These are phyloP conservation scores for Geophilus truncorum DNA, from an alignment of 2,888 invertebrate genomes.

Conservation along the genomic window DNA sequence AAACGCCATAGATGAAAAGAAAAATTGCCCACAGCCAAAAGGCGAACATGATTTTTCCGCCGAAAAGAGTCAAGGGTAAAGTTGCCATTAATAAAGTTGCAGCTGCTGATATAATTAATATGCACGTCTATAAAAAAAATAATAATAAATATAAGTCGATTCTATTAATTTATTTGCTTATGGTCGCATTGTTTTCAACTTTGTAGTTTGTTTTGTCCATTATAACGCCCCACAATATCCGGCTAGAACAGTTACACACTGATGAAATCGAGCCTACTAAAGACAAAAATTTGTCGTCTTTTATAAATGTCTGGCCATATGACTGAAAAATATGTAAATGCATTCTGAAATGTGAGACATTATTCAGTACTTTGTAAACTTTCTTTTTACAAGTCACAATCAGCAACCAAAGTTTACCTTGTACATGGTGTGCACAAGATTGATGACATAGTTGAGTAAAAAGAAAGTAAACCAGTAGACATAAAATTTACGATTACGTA, in stretches of 20 bases:
- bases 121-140: constrained; percentile 40
- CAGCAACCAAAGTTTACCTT: too few relatives aligned
- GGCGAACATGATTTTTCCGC: constrained; percentile 44
- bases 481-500: constrained; percentile 44
- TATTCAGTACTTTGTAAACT: too few relatives aligned
- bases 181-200: too few relatives aligned
- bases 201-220: constrained; percentile 50
- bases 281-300: constrained; percentile 52
- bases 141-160: neutral
- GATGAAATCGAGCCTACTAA: constrained; percentile 51
- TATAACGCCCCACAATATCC: constrained; percentile 51
- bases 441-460: constrained; percentile 44
- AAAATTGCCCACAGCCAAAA: constrained; percentile 47
- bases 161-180: too few relatives aligned
- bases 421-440: constrained; percentile 48
- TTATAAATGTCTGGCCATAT: constrained; percentile 51
- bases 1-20: constrained; percentile 46
- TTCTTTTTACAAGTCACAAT: too few relatives aligned
- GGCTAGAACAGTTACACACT: constrained; percentile 50
- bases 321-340: neutral
- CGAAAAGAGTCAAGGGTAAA: constrained; percentile 41
- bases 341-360: neutral
- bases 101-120: constrained; percentile 39
- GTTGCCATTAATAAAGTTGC: constrained; percentile 40
- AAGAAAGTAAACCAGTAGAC: constrained; percentile 47